Percentiles rank a stretch among this genome's conserved stretches.
Evolutionary conservation across 2,888 invertebrate species (phyloP).

Genomic region (Argynnis bischoffii): DNA sequence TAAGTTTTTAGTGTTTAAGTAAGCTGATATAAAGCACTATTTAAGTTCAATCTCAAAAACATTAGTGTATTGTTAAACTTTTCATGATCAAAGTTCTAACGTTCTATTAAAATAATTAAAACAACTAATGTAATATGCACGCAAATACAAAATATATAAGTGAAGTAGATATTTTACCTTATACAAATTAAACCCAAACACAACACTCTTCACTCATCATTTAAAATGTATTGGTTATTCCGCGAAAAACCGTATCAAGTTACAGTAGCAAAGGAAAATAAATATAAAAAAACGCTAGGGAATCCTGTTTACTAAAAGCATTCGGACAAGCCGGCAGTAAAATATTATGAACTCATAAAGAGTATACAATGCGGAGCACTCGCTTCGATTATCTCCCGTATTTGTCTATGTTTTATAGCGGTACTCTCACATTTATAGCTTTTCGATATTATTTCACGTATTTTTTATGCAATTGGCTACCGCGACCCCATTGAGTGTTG

Average conservation of each 20-base stretch:
- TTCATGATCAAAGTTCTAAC: too few relatives aligned
- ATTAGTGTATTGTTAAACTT: too few relatives aligned
- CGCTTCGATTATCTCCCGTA: constrained; percentile 73
- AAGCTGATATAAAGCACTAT: too few relatives aligned
- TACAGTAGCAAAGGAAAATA: constrained; percentile 17
- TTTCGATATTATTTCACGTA: constrained; percentile 80
- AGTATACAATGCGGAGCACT: constrained; percentile 74
- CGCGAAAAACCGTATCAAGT: constrained; percentile 21
- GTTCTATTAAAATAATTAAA: constrained; percentile 2
- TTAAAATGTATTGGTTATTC: constrained; percentile 20
- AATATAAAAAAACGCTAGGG: constrained; percentile 29
- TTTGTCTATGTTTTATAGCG: constrained; percentile 79
- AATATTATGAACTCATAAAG: constrained; percentile 78
- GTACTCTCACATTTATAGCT: constrained; percentile 71
- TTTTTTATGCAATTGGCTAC: constrained; percentile 65
- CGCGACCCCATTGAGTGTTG: constrained; percentile 46
- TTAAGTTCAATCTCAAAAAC: too few relatives aligned
- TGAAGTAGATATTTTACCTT: constrained; percentile 5
- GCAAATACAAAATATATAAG: constrained; percentile 4
- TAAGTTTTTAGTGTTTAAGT: too few relatives aligned
- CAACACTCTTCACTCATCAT: constrained; percentile 19
- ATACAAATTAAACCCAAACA: constrained; percentile 17
- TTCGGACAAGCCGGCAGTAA: constrained; percentile 69
- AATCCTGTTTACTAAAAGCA: constrained; percentile 56
- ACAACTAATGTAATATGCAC: background rate